phyloP scores from a whole-genome alignment of 2,888 invertebrate species.

The Dugesia japonica region DNA sequence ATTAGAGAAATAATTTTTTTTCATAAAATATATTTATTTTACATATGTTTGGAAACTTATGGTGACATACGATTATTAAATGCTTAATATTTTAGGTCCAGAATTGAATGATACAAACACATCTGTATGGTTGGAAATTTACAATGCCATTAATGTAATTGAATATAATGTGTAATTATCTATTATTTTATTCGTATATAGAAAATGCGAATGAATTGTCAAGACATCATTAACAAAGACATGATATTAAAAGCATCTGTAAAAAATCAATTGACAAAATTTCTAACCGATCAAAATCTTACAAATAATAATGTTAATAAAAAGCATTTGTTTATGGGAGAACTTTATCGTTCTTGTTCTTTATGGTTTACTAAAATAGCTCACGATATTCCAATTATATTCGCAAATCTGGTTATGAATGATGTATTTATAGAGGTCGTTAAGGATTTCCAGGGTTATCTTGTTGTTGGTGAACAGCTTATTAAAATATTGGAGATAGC shows the following conservation, averaged over 20 bases:
- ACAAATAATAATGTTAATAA: not conserved
- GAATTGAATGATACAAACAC: too few relatives aligned
- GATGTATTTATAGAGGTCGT: not conserved
- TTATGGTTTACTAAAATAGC: not conserved
- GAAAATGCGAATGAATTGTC: too few relatives aligned
- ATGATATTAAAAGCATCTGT: not conserved
- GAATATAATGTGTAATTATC: too few relatives aligned
- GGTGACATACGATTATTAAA: too few relatives aligned
- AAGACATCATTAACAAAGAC: not conserved
- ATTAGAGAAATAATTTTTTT: too few relatives aligned
- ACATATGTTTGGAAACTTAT: too few relatives aligned
- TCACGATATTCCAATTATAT: not conserved
- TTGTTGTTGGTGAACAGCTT: not conserved
- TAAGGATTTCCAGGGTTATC: not conserved
- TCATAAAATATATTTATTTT: too few relatives aligned
- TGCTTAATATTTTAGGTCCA: too few relatives aligned
- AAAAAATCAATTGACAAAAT: not conserved
- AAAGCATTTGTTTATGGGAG: not conserved
- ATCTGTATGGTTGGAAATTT: too few relatives aligned
- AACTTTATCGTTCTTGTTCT: not conserved
- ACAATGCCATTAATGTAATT: too few relatives aligned
- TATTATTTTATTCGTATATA: too few relatives aligned
- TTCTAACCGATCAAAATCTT: not conserved
- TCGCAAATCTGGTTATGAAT: not conserved
- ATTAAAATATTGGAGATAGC: not conserved